Base-by-base conservation (phyloP, 2,113 vertebrate species). In the Carassius gibelio region DNA sequence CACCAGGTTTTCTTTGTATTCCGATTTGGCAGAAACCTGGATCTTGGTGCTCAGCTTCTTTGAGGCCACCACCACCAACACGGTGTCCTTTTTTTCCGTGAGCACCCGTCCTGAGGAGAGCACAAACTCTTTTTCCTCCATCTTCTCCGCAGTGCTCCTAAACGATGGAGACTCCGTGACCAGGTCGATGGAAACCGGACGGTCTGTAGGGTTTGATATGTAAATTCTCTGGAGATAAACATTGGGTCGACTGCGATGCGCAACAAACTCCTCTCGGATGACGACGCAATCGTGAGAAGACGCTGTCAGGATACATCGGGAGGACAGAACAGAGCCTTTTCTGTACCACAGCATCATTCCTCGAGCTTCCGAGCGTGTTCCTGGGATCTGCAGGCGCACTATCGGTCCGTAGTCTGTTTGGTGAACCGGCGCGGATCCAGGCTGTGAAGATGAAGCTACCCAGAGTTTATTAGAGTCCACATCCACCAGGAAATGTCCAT, bases 201-300 rank as follows among this genome's bases (percentile, higher is more conserved):
- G 91, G 42, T 96, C 97, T 0, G 95, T 95, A 0, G 97, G 98
- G 91, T 98, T 99, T 90, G 89, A 91, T 64, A 99, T 86, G 88
- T 96, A 95, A 89, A 99, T 91, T 9, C 96, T 93, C 88, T 99
- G 98, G 69, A 99, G 85, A n/a, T 94, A 96, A 26, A 98, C 94
- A 1, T 97, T 97, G 0, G 96, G 95, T 9, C 97, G 94, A 89
- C 96, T 96, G 0, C 97, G 94, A 93, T 99, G 97, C 0, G 96
- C 97, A 42, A 98, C 90, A 36, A 97, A 95, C 90, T 99, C 98
- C 92, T 99, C 97, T 11, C 96, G 93, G 84, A 99, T 83, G 15
- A 95, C 93, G 83, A 98, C 89, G 11, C 98, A 99, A 83, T 97
- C 96, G 10, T 92, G 92, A 76, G 93, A 4, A 0, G 94, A 88